Evolutionary conservation across 1,140 invertebrate genomes (phyloP), one percentile per base, ranked within the genome.

Genomic region (Temnothorax longispinosus): DNA sequence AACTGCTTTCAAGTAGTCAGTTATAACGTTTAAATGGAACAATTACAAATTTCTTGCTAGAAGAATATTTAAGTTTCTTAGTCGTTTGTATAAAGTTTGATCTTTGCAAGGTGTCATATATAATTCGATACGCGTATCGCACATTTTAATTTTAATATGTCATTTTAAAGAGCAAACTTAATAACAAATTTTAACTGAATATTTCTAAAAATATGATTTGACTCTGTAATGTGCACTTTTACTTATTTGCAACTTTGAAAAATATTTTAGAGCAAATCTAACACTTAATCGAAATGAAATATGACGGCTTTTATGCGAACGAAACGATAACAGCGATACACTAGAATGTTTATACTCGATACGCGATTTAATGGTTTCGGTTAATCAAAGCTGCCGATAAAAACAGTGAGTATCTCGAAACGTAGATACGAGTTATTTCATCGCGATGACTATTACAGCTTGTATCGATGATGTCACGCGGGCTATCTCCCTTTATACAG

Each of bases 281-380:
- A 47, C n/a, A 6, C 18, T n/a, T 13, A 32, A n/a, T 21, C 0
- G 7, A 1, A 13, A 65, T 21, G 27, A 78, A 35, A 38, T 38
- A 10, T 77, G 41, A 2, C 15, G 6, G 38, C 38, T 3, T 15
- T 62, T 47, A 38, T 6, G 7, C 35, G 6, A 2, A 13, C 5
- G 1, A 78, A 50, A 2, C 6, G 27, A 21, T 35, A 47, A 18
- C 27, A 27, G 27, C 27, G 27, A 1, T 27, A 38, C 0, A 64
- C 1, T 27, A 18, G 10, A 2, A 60, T 50, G 15, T 64, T 64
- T 65, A 38, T 65, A 10, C 1, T 50, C 10, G 18, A 15, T 50
- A 32, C 11, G 10, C 8, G 56, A 62, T 77, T 76, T 60, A 77
- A 77, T 18, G 15, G n/a, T 47, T 76, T 76, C 21, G 38, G 6